Percentiles rank a stretch among this genome's conserved stretches.
Conservation (phyloP, 2,888 invertebrate genomes). For the Osedax frankpressi region DNA sequence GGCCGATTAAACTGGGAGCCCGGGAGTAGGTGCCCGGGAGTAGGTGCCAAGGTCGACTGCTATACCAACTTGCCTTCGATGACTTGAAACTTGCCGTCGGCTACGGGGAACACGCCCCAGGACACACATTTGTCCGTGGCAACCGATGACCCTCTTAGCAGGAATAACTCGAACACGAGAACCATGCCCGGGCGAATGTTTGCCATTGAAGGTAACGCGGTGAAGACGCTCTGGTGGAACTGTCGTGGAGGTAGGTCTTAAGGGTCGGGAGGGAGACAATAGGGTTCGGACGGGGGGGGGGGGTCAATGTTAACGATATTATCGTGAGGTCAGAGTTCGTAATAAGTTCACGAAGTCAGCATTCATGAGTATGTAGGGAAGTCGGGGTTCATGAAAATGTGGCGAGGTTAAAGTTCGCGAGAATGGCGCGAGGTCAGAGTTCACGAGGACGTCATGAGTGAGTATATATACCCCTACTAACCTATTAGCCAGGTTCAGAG, state of each 20-base stretch:
- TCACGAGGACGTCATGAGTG: background rate
- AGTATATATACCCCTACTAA: background rate
- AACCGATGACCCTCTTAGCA: conserved; percentile 38
- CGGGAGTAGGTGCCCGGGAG: too few species aligned
- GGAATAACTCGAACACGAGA: conserved; percentile 39
- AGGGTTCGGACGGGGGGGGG: too few species aligned
- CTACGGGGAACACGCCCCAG: conserved; percentile 42
- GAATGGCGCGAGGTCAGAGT: background rate
- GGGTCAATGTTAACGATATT: too few species aligned
- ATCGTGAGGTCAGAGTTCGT: background rate
- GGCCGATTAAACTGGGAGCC: too few species aligned
- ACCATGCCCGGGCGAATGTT: conserved; percentile 40
- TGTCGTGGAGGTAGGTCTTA: too few species aligned
- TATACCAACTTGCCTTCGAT: conserved; percentile 38
- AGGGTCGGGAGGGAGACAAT: too few species aligned
- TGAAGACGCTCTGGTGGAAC: conserved; percentile 42
- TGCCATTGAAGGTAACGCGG: conserved; percentile 39
- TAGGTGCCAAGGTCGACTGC: too few species aligned
- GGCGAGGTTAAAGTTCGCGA: background rate
- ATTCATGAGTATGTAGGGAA: background rate
- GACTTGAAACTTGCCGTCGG: conserved; percentile 41
- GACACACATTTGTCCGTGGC: conserved; percentile 39
- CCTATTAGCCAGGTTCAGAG: background rate
- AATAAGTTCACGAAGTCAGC: background rate
- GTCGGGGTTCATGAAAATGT: background rate